Conservation (phyloP, 2,113 vertebrate species). For the Syngnathoides biaculeatus region DNA sequence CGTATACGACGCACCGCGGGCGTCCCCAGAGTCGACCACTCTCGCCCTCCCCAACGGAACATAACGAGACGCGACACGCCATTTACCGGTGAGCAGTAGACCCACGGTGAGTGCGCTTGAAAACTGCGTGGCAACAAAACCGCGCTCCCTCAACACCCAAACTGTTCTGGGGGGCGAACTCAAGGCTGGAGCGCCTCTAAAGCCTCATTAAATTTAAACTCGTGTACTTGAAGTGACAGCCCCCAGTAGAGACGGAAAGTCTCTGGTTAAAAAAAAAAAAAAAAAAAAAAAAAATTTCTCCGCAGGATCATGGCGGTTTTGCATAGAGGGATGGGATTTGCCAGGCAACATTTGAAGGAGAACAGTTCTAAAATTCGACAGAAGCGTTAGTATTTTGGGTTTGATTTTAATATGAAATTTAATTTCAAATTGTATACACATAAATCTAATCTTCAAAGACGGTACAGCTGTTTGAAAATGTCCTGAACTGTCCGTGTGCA, state of each 20-base stretch:
- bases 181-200: slow-evolving; percentile 23
- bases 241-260: slow-evolving; percentile 11
- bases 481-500: too few species aligned
- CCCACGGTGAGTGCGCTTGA: slow-evolving; percentile 20
- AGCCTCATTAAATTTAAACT: slow-evolving; percentile 43
- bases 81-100: slow-evolving; percentile 26
- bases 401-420: not conserved
- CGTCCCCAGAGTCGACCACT: slow-evolving; percentile 30
- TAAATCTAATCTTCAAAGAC: too few species aligned
- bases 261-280: too few species aligned
- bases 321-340: slow-evolving; percentile 2
- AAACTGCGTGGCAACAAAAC: slow-evolving; percentile 8
- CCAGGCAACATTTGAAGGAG: not conserved
- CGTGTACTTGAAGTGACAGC: slow-evolving; percentile 24
- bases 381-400: not conserved
- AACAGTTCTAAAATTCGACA: not conserved
- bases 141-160: slow-evolving; percentile 17
- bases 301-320: not conserved
- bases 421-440: too few species aligned
- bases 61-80: slow-evolving; percentile 30
- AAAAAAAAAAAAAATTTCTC: slow-evolving; percentile 2
- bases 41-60: slow-evolving; percentile 22
- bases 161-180: slow-evolving; percentile 25
- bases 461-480: too few species aligned
- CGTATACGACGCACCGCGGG: slow-evolving; percentile 12